A percentile compares a stretch with the other conserved stretches of the same genome.
Evolutionary conservation across 2,888 invertebrate genomes (phyloP).

Genomic region (Amblyjoppa proteus): DNA sequence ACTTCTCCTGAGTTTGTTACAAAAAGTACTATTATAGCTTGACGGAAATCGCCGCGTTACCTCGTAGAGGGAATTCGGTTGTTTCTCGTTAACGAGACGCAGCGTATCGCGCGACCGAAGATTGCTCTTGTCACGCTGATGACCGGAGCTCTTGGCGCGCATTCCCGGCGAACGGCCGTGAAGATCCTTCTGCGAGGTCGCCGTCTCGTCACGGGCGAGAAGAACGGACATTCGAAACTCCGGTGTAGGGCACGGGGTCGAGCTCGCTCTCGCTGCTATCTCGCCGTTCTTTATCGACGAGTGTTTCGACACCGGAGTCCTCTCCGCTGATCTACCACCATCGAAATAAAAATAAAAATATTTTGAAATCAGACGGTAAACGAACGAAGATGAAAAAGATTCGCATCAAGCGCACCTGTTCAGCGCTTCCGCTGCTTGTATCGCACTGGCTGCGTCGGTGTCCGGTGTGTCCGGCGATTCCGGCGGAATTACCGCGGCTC

Average conservation of each 20-base stretch:
- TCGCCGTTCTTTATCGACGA: conserved; percentile 80
- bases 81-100: conserved; percentile 88
- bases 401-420: conserved; percentile 85
- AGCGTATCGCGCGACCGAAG: conserved; percentile 86
- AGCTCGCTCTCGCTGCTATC: conserved; percentile 73
- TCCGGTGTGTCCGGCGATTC: conserved; percentile 87
- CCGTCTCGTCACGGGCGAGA: conserved; percentile 88
- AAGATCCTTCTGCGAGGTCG: conserved; percentile 81
- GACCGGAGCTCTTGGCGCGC: conserved; percentile 78
- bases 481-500: conserved; percentile 84
- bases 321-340: conserved; percentile 79
- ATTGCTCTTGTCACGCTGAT: conserved; percentile 82
- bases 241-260: conserved; percentile 82
- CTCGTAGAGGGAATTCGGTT: conserved; percentile 80
- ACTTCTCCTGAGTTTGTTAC: too few species aligned
- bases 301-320: conserved; percentile 81
- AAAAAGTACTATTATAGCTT: too few species aligned
- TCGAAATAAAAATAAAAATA: background rate
- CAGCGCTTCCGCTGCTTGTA: conserved; percentile 90
- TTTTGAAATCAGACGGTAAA: background rate
- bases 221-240: conserved; percentile 91
- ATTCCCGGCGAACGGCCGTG: conserved; percentile 81
- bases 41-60: conserved; percentile 69
- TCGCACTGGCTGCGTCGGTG: conserved; percentile 88
- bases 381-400: background rate